Evolutionary conservation across 2,888 invertebrate species (phyloP).

Genomic region (Apodemia zela): DNA sequence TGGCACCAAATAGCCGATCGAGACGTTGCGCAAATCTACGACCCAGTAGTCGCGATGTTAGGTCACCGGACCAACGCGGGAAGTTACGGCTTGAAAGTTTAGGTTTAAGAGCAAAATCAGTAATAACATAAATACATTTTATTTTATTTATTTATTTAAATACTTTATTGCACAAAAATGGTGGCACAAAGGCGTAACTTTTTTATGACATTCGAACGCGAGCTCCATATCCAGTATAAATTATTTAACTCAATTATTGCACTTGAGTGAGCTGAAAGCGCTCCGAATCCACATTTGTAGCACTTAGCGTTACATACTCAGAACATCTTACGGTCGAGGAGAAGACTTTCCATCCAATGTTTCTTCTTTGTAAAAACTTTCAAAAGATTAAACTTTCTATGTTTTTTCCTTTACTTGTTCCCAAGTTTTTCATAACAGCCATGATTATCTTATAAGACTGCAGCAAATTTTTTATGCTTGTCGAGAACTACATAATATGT

Average conservation of each 20-base stretch:
- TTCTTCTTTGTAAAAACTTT: constrained; percentile 2
- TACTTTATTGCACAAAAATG: no score
- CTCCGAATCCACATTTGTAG: neutral
- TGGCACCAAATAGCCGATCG: no score
- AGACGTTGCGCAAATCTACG: no score
- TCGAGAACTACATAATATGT: no score
- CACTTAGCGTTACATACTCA: constrained; percentile 5
- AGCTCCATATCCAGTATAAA: neutral
- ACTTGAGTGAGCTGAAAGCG: neutral
- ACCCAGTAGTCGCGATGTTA: no score
- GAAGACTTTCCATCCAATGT: constrained; percentile 5
- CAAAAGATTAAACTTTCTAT: constrained; percentile 4
- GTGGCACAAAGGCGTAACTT: no score
- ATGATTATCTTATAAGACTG: no score
- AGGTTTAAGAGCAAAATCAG: no score
- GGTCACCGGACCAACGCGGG: no score
- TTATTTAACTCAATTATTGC: constrained; percentile 9
- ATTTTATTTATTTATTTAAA: no score
- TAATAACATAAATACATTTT: neutral
- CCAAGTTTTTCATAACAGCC: neutral
- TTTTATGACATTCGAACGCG: neutral
- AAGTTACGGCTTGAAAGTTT: no score
- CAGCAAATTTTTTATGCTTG: no score
- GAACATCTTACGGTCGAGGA: neutral
- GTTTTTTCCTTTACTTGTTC: neutral